phyloP scores from a whole-genome alignment of 2,113 vertebrate species.

The Cheilinus undulatus region DNA sequence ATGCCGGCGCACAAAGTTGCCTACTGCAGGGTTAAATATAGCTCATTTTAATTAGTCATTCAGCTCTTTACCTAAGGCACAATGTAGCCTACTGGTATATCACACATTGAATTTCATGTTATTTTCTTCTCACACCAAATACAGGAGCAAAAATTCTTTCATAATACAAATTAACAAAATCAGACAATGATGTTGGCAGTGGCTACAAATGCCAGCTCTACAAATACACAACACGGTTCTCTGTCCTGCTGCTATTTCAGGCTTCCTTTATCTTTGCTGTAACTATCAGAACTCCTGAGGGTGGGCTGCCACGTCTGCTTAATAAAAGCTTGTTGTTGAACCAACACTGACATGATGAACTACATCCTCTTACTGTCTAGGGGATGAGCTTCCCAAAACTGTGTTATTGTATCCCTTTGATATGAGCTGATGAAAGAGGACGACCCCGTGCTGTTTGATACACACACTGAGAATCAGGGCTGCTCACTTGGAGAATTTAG shows the following conservation, averaged over 20 bases:
- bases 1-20: conserved; percentile 36
- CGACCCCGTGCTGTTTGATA: conserved; percentile 30
- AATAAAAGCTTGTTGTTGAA: conserved; percentile 47
- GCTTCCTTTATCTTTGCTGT: conserved; percentile 7
- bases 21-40: conserved; percentile 49
- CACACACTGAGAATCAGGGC: conserved; percentile 1
- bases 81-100: conserved; percentile 32
- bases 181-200: conserved; percentile 5
- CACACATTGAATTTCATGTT: conserved; percentile 42
- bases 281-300: conserved; percentile 35
- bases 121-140: conserved; percentile 20
- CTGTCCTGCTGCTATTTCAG: conserved; percentile 17
- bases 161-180: conserved; percentile 6
- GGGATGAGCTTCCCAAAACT: conserved; percentile 21
- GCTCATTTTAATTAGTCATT: conserved; percentile 52
- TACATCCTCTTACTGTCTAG: not conserved
- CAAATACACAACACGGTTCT: not conserved
- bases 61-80: conserved; percentile 39
- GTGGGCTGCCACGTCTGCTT: conserved; percentile 13
- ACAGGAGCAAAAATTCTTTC: conserved; percentile 5
- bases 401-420: conserved; percentile 42
- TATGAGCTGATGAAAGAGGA: conserved; percentile 33
- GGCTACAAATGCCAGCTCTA: not conserved
- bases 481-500: conserved; percentile 12
- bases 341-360: conserved; percentile 27